Conservation (phyloP, 2,113 vertebrate species). For the Calidris pugnax region DNA sequence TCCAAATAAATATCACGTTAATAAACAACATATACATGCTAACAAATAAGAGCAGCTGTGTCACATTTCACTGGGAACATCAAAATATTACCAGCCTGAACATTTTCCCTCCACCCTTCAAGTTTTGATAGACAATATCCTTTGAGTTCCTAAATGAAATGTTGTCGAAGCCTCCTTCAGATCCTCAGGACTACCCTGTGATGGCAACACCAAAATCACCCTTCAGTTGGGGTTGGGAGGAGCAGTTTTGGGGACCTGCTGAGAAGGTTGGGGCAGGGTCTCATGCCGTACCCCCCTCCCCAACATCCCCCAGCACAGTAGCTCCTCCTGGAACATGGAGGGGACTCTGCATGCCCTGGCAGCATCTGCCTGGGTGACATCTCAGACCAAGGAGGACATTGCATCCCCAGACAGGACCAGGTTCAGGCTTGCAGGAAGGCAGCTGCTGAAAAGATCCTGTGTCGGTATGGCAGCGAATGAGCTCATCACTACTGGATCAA, state of each 20-base stretch:
- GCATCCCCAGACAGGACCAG: background rate
- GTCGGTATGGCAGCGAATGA: background rate
- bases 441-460: constrained; percentile 11
- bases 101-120: background rate
- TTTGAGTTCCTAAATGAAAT: background rate
- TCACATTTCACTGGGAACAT: background rate
- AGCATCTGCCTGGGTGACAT: accelerated
- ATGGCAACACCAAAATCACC: background rate
- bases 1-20: background rate
- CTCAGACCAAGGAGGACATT: background rate
- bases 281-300: accelerated
- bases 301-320: accelerated
- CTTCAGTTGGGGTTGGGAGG: accelerated
- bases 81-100: background rate
- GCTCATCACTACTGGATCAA: constrained; percentile 10
- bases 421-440: background rate
- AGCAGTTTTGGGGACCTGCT: background rate
- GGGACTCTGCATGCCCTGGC: background rate
- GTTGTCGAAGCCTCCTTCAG: background rate
- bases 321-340: background rate
- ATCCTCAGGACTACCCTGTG: background rate
- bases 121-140: background rate
- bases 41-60: background rate
- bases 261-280: background rate
- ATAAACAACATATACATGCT: background rate